Base-by-base conservation (phyloP, 1,140 invertebrate species). In the Planococcus citri region DNA sequence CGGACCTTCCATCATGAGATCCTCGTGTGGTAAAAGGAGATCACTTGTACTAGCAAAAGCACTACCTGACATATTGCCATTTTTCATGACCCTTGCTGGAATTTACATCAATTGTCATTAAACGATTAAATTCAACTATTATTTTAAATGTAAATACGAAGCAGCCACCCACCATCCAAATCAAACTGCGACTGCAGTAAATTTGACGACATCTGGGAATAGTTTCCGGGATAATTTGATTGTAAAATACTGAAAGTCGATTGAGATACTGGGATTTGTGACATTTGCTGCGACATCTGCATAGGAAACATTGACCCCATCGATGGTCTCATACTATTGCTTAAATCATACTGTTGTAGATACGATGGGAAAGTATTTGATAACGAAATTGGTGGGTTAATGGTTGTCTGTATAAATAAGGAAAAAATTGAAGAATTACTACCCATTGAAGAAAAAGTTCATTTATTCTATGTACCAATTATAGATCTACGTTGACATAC, bases 1-100 rank as follows among this genome's bases (percentile, higher is more conserved):
- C 51, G 38, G 57, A 69, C 71, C 27, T 72, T 72, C 20, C 25
- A 64, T 64, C 60, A 64, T 64, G 22, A 64, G 60, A 64, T 64
- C 60, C 20, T 64, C 60, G 17, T 64, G 60, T 64, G 60, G 60
- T 64, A 64, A 64, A 24, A 64, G 22, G 9, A 64, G 60, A 64
- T 64, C 60, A 64, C 60, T 64, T 17, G 22, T 25, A 25, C 60
- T 64, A 3, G 60, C 60, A 64, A 64, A 64, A 14, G 6, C 25
- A 64, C 60, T 64, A 27, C 60, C 60, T 25, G 60, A 21, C 10
- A 64, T 24, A 64, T 64, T 64, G 22, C 60, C 60, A 25, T 64
- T 64, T 64, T 64, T 64, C 17, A 64, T 64, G 20, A 3, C 24
- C 24, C 60, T 64, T 6, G 1, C 60, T 64, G 60, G 2, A 27